Percentiles rank a stretch among this genome's conserved stretches.
phyloP scores from a whole-genome alignment of 2,797 vertebrate genomes.

The Sarcoramphus papa region DNA sequence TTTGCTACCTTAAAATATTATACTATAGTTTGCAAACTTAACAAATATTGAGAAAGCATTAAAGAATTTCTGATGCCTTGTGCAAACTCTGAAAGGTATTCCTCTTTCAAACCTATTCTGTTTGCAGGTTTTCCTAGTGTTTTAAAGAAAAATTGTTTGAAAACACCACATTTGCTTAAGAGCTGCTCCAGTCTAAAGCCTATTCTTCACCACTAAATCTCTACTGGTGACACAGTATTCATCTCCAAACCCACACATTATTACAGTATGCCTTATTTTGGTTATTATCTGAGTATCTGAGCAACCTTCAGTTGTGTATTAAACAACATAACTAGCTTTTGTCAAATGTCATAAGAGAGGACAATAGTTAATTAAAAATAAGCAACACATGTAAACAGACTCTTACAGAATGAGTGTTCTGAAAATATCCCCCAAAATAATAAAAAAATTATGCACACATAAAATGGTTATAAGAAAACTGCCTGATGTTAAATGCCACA shows the following conservation, averaged over 20 bases:
- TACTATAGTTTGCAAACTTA: background rate
- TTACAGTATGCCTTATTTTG: background rate
- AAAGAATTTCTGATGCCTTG: background rate
- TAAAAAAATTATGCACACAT: background rate
- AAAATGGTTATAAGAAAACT: background rate
- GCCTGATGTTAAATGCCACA: background rate
- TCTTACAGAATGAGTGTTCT: background rate
- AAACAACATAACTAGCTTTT: background rate
- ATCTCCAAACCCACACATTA: background rate
- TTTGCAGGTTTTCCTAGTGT: background rate
- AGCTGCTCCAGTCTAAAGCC: background rate
- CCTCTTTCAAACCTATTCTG: background rate
- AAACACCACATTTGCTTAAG: background rate
- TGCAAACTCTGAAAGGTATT: background rate
- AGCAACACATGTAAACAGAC: background rate
- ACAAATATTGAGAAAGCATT: background rate
- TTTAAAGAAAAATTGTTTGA: background rate
- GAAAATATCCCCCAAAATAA: background rate
- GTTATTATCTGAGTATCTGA: background rate
- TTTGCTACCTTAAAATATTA: background rate
- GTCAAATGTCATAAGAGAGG: background rate
- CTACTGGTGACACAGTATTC: background rate
- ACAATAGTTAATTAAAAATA: background rate
- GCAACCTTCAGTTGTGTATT: background rate
- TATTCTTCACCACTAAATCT: background rate